Base-by-base conservation (phyloP, 2,113 vertebrate species). In the Microtus ochrogaster region DNA sequence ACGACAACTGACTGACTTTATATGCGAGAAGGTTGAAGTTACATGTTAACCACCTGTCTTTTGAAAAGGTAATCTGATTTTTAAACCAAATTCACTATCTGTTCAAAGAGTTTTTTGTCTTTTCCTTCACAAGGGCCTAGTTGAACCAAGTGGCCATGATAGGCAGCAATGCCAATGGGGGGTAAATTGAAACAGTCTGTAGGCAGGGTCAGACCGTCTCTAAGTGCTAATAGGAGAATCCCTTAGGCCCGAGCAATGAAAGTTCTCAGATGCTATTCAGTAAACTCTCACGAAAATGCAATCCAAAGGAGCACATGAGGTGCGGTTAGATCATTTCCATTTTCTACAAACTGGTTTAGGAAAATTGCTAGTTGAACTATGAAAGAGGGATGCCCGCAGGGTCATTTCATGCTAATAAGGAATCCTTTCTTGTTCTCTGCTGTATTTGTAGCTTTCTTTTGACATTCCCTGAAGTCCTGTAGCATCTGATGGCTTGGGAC, bases 261-360 rank as follows among this genome's bases (percentile, higher is more conserved):
- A 95, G 41, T 41, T 16, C 76, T 90, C 79, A 86, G 63, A 76
- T 96, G 97, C 68, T 96, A 14, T 97, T 94, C 90, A 92, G 47
- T 77, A 24, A 44, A 61, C 36, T 73, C 49, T 74, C 70, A n/a
- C 77, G 89, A 87, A 96, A 87, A 95, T 0, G 87, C 22, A 41
- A 63, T 82, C 66, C 79, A 12, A 72, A 94, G 55, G 90, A 70
- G 39, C 73, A 81, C 39, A 33, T n/a, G 66, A 88, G 39, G 16
- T 76, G 33, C 3, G 82, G 41, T 68, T 68, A 90, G 87, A 81
- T 91, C 44, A 49, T 88, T 92, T 91, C 19, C 49, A 79, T 10
- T 81, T 90, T 93, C 55, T 97, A 49, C 10, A 92, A 19, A 85
- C 77, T 94, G 82, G n/a, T 73, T 95, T 89, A 92, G 36, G 90